These are phyloP conservation scores for Stictonetta naevosa DNA, from an alignment of 2,113 vertebrate species.

Conservation along the genomic window DNA sequence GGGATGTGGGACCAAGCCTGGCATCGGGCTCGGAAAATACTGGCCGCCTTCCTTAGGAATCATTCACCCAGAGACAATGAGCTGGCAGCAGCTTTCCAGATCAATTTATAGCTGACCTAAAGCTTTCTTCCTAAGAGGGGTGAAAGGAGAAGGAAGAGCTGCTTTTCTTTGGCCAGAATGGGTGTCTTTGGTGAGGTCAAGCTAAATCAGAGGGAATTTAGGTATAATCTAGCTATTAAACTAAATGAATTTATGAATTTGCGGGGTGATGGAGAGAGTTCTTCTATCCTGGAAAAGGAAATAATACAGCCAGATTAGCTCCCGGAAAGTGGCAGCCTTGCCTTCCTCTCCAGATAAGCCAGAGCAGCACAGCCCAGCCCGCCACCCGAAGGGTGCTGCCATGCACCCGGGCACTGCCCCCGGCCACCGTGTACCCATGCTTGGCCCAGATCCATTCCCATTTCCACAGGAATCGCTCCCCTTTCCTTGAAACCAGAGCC, in stretches of 20 bases:
- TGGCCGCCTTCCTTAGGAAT: not conserved
- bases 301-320: constrained; percentile 10
- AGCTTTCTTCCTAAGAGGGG: not conserved
- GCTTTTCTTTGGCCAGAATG: not conserved
- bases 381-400: not conserved
- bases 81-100: not conserved
- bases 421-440: accelerated
- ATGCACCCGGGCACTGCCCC: not conserved
- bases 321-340: not conserved
- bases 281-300: constrained; percentile 25
- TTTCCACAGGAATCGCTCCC: not conserved
- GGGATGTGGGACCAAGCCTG: not conserved
- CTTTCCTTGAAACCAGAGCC: not conserved
- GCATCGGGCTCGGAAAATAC: not conserved
- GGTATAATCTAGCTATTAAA: not conserved
- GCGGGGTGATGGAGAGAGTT: not conserved
- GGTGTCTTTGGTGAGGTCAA: not conserved
- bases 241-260: not conserved
- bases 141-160: not conserved
- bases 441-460: not conserved
- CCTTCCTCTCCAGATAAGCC: constrained; percentile 30
- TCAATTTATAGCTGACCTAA: constrained; percentile 23
- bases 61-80: not conserved
- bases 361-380: not conserved
- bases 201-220: not conserved